Evolutionary conservation across 2,797 vertebrate species (phyloP), one percentile per base, ranked within the genome.

Genomic region (Falco novaeseelandiae): DNA sequence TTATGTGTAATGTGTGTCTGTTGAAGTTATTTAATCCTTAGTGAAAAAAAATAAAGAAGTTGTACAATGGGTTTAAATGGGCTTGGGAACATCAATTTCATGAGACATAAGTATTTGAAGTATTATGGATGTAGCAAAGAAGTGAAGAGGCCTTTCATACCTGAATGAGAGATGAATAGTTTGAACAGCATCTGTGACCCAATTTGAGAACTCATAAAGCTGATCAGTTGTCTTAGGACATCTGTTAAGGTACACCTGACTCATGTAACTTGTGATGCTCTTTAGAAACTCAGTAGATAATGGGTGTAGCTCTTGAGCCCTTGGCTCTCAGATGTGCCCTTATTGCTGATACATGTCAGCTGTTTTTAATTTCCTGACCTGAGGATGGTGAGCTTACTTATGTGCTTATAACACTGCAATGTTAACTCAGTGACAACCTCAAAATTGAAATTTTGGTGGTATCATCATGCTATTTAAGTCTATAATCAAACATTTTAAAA

Each of bases 321-420:
- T 84, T 51, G 4, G 9, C 27, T 90, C 46, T 26, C 19, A 22
- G n/a, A 29, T 63, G 5, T 14, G 36, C 16, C 9, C 8, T n/a
- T 46, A 8, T 6, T 83, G 52, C 17, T 48, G 36, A 8, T 52
- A 26, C 0, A 0, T 65, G 8, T n/a, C 38, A 25, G 32, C 57
- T 65, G 7, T 32, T 48, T 65, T 65, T 65, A 22, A 8, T 29
- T 58, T 62, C 48, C 29, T 38, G 25, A 49, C 6, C 9, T 34
- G 12, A 17, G 27, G 29, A 59, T 52, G 30, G 17, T 32, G 34
- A 55, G 7, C 59, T 58, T 71, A 21, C 10, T 34, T 61, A 12
- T 10, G 8, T 3, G 3, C 32, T 34, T 80, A 20, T 1, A 8
- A n/a, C 8, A 22, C 18, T 65, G 36, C 3, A 10, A 8, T 61